Evolutionary conservation across 2,113 vertebrate genomes (phyloP).

Genomic region (Brachyistius frenatus): DNA sequence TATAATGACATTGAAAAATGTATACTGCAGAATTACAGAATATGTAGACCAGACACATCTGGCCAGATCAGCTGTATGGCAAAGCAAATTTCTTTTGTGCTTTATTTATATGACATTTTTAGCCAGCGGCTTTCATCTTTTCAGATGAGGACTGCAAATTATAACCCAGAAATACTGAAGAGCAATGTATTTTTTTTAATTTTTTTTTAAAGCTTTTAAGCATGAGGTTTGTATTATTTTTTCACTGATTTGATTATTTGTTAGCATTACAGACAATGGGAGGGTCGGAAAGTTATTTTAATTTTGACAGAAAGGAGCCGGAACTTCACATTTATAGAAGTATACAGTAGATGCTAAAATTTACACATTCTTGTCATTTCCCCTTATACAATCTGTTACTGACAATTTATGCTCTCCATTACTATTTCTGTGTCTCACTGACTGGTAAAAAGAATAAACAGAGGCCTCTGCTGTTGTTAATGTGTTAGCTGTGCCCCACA

Average conservation of each 20-base stretch:
- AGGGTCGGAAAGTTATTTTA: neutral
- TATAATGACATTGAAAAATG: no score
- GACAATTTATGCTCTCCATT: neutral
- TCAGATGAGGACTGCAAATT: no score
- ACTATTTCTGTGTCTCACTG: neutral
- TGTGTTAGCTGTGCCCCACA: neutral
- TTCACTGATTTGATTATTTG: no score
- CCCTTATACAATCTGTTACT: neutral
- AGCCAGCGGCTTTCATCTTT: no score
- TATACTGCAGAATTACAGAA: neutral
- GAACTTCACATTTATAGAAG: neutral
- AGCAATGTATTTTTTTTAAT: no score
- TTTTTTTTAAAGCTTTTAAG: neutral
- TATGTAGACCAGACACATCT: no score
- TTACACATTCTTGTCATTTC: neutral
- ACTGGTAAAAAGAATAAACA: slow-evolving; percentile 12
- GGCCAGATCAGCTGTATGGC: no score
- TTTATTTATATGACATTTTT: no score
- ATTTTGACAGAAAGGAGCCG: neutral
- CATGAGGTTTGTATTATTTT: neutral
- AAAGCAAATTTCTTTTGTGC: no score
- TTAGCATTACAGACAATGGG: neutral
- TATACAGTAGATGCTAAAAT: neutral
- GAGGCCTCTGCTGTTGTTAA: neutral
- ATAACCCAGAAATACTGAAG: no score